Evolutionary conservation across 2,113 vertebrate species (phyloP), one percentile per base, ranked within the genome.

Genomic region (Suricata suricatta): DNA sequence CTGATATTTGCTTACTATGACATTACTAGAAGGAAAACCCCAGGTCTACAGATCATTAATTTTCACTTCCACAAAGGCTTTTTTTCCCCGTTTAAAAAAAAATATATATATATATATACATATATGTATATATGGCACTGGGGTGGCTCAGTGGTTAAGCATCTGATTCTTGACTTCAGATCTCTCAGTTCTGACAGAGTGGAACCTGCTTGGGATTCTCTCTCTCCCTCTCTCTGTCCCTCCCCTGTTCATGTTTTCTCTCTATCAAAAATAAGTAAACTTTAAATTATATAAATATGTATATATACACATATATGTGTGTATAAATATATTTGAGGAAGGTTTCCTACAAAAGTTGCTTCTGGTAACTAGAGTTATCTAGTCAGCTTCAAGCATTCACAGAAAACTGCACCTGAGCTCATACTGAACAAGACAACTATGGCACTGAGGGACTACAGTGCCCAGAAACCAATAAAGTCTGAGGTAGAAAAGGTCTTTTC

Each of bases 401-500:
- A 88, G 93, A 88, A 23, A 86, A 95, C 16, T 27, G 41, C 27
- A 25, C 82, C 7, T 91, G 50, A 33, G 7, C 41, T 92, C 96
- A 66, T 2, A 76, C 0, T 64, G 69, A 98, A 29, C 29, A 79
- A 95, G 17, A 47, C 54, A 95, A 31, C 25, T 33, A 35, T 72
- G 95, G 60, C n/a, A 35, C 86, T 35, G 31, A 69, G 77, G 87
- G 44, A 88, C 85, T 79, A 3, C 31, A 83, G 93, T 64, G 5
- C 16, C 38, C 60, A 87, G 68, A 88, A 97, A 97, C 35, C 83
- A 97, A 79, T 76, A 88, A 98, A 94, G 68, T 7, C 7, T 38
- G 91, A 97, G 35, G 16, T 41, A 47, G 95, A 29, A 10, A 87
- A 82, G 13, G 5, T 4, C 82, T 93, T 97, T 98, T 95, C 77